Evolutionary conservation across 2,113 vertebrate genomes (phyloP), one percentile per base, ranked within the genome.

Genomic region (Embiotoca jacksoni): DNA sequence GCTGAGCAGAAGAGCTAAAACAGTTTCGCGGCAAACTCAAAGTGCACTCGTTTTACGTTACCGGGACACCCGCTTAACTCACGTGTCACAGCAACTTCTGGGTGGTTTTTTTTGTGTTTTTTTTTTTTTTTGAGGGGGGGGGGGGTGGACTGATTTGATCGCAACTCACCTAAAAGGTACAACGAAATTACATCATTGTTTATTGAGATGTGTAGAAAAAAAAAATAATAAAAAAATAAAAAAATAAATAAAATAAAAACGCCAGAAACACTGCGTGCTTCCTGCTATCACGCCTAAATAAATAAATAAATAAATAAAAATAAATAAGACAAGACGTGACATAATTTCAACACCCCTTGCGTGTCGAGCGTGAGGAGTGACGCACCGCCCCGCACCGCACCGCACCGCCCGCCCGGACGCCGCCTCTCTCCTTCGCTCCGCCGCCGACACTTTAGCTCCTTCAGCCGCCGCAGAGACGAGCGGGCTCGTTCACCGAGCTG

Each of bases 281-380:
- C 44, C 39, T 37, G 50, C 9, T 11, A 36, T 23, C 8, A 64
- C 14, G 33, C 13, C 31, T 52, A 41, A 46, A 44, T 46, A 64
- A 74, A 32, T 60, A 33, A 39, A 13, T 11, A 6, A 52, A 52
- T n/a, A 16, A 52, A 16, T 7, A 47, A 14, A 47, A 9, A 15
- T 15, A 49, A 15, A 10, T 35, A 78, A 46, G 68, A 41, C 56
- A 3, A 70, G 69, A 83, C 79, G 81, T 84, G 67, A 80, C 46
- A 66, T 78, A 84, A 80, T 82, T 86, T 9, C 60, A 85, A 58
- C 81, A 59, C 9, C 41, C 31, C 54, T 62, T 81, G 47, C 84
- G 82, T 80, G 46, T n/a, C 10, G 36, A 57, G 36, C 80, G 90
- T 76, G 30, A 80, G 65, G 31, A 44, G 79, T 90, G 87, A 90